phyloP scores from a whole-genome alignment of 1,140 invertebrate species.

The Lethrus apterus region DNA sequence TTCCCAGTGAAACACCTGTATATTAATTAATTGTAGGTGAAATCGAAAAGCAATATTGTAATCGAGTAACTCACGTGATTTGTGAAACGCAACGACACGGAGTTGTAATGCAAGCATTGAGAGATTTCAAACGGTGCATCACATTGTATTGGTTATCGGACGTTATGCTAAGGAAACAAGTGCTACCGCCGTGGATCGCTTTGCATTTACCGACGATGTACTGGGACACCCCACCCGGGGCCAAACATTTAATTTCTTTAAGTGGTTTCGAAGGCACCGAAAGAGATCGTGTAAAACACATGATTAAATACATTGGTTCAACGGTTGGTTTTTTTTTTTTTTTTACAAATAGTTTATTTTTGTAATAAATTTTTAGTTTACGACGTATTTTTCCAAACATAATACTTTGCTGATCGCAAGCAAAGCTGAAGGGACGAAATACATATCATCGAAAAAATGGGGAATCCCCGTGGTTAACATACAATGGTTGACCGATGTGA shows the following conservation, averaged over 20 bases:
- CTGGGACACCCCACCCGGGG: conserved; percentile 61
- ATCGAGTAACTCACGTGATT: conserved; percentile 83
- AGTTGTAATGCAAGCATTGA: conserved; percentile 69
- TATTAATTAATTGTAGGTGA: conserved; percentile 77
- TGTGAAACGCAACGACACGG: conserved; percentile 84
- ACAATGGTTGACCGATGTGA: conserved; percentile 87
- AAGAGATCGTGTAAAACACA: conserved; percentile 65
- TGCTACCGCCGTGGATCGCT: conserved; percentile 80
- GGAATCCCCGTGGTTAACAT: conserved; percentile 80
- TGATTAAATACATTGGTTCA: conserved; percentile 82
- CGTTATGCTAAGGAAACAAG: conserved; percentile 72
- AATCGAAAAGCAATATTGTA: conserved; percentile 74
- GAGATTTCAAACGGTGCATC: conserved; percentile 58
- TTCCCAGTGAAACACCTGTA: no score
- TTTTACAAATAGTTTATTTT: not conserved
- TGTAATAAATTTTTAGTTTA: conserved; percentile 42
- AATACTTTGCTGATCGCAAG: conserved; percentile 62
- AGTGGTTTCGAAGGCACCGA: conserved; percentile 85
- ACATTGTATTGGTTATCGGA: conserved; percentile 94
- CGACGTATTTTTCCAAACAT: conserved; percentile 64
- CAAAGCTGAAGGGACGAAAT: conserved; percentile 77
- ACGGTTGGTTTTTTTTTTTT: conserved; percentile 48
- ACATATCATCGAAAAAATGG: conserved; percentile 85
- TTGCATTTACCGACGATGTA: conserved; percentile 85
- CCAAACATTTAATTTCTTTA: conserved; percentile 66